Base-by-base conservation (phyloP, 2,797 vertebrate species). In the Gila robusta region DNA sequence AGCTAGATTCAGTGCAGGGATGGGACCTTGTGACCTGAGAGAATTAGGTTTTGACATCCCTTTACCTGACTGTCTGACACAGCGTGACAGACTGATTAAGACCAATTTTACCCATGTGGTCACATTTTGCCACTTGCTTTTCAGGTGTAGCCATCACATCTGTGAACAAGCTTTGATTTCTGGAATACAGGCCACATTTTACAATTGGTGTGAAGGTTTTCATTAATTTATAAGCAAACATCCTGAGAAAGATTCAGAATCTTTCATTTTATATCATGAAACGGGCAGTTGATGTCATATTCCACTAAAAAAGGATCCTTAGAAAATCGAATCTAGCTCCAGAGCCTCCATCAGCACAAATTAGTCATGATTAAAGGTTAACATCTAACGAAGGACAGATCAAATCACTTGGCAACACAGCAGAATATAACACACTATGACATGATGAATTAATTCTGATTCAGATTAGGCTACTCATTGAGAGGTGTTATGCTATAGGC, bases 31-130 rank as follows among this genome's bases (percentile, higher is more conserved):
- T 93, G 92, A 93, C 93, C 92, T 88, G 2, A 76, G 39, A 89
- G 87, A 90, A 88, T 93, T 88, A 90, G 88, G 91, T 89, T 89
- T 86, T 93, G 90, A 92, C 88, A 82, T 94, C 90, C 92, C 81
- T 87, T 89, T 89, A 86, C 82, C 87, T 83, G 87, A 85, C 87
- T 87, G 84, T 87, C 82, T 92, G 91, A 92, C 91, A 89, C 79
- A 81, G 90, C 86, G 88, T 89, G 86, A 72, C 90, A 66, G 85
- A 87, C 37, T 88, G 90, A 94, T 93, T 92, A 90, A 90, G 82
- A 85, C 79, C 49, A 76, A 14, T 88, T 85, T 90, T 89, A 85
- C 54, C 88, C 81, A 72, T 67, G 85, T 87, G 85, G 81, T 86
- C 82, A 82, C 88, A 81, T 87, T 49, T 85, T 66, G 62, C 84